Evolutionary conservation across 2,797 vertebrate species (phyloP).

Genomic region (Pipistrellus nathusii): DNA sequence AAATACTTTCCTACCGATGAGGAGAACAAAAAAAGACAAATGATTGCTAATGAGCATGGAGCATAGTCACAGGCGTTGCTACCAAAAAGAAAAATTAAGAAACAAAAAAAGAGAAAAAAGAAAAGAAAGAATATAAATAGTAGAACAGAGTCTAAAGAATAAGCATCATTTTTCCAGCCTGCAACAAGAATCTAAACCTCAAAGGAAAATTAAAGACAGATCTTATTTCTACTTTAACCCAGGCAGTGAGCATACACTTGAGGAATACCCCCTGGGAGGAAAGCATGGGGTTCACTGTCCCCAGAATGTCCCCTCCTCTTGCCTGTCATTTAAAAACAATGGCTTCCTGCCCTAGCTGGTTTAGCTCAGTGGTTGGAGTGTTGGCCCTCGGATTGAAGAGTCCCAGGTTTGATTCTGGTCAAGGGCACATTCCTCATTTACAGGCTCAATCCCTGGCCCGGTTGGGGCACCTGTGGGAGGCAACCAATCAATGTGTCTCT

Average conservation of each 20-base stretch:
- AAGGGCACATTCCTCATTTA: no score
- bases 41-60: neutral
- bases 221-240: neutral
- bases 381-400: no score
- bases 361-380: no score
- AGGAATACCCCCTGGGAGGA: neutral
- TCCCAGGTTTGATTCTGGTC: no score
- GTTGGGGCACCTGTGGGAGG: no score
- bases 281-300: neutral
- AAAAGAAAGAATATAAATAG: neutral
- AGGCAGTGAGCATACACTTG: neutral
- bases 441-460: no score
- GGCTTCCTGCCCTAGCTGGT: no score
- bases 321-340: neutral
- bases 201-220: neutral
- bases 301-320: neutral
- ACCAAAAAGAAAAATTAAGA: neutral
- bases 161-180: neutral
- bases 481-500: no score
- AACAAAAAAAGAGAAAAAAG: neutral
- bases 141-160: neutral
- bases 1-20: neutral
- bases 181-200: neutral
- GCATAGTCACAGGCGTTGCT: neutral
- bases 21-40: neutral